These are phyloP conservation scores for Achatina immaculata DNA, from an alignment of 1,140 invertebrate genomes.

Conservation along the genomic window DNA sequence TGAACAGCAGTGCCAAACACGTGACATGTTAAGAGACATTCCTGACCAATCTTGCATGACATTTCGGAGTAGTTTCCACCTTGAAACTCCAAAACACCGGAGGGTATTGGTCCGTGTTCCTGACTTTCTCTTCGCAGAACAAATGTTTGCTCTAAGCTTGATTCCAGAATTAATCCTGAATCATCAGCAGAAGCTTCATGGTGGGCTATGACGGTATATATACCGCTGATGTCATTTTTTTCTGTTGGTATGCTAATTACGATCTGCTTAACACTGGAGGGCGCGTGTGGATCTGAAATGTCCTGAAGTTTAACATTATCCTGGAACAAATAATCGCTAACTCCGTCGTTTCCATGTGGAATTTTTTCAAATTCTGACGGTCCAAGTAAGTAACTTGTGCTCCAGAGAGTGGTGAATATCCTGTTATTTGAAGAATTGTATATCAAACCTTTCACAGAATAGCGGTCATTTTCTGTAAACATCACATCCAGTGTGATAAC, in stretches of 20 bases:
- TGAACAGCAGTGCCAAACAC: not conserved
- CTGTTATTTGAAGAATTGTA: conserved; percentile 1
- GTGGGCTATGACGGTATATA: not conserved
- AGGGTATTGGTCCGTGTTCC: not conserved
- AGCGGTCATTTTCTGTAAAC: not conserved
- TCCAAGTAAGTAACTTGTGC: not conserved
- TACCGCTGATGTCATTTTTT: not conserved
- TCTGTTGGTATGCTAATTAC: not conserved
- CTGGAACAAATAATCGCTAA: not conserved
- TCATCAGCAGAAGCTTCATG: not conserved
- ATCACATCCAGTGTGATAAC: not conserved
- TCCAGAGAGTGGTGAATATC: not conserved
- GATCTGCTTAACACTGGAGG: not conserved
- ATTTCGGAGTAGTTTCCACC: not conserved
- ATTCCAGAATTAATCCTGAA: not conserved
- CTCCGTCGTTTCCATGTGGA: not conserved
- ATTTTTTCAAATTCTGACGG: not conserved
- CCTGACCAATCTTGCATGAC: not conserved
- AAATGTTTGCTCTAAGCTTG: not conserved
- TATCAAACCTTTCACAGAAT: not conserved
- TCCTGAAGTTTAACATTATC: conserved; percentile 4
- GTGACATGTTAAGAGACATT: not conserved
- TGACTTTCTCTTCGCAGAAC: not conserved
- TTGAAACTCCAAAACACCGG: not conserved
- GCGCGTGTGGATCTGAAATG: not conserved